Evolutionary conservation across 2,888 invertebrate genomes (phyloP).

Genomic region (Napeogenes sylphis): DNA sequence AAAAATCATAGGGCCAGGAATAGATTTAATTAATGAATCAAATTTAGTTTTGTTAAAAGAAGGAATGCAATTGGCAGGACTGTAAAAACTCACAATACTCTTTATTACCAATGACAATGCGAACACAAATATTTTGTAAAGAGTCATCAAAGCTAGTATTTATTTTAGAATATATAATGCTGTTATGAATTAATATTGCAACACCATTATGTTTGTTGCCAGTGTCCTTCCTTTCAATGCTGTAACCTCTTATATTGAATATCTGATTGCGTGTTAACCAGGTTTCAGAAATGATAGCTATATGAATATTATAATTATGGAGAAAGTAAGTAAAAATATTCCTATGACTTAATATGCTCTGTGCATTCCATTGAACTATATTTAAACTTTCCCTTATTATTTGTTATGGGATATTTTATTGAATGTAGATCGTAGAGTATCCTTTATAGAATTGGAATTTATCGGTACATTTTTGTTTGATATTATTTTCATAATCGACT

Average conservation of each 20-base stretch:
- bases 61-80: slow-evolving; percentile 13
- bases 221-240: slow-evolving; percentile 1
- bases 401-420: too few relatives aligned
- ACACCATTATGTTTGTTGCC: slow-evolving; percentile 16
- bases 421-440: too few relatives aligned
- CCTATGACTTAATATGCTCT: too few relatives aligned
- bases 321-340: too few relatives aligned
- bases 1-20: slow-evolving; percentile 11
- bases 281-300: background rate
- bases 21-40: slow-evolving; percentile 9
- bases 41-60: slow-evolving; percentile 12
- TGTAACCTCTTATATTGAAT: slow-evolving; percentile 11
- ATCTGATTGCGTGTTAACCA: background rate
- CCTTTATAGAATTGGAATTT: too few relatives aligned
- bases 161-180: slow-evolving; percentile 7
- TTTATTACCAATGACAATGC: too few relatives aligned
- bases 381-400: too few relatives aligned
- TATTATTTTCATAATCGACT: slow-evolving; percentile 14
- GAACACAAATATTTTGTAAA: slow-evolving; percentile 8
- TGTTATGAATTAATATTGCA: slow-evolving; percentile 13
- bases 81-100: slow-evolving; percentile 14
- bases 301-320: too few relatives aligned
- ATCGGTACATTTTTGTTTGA: background rate
- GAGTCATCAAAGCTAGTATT: slow-evolving; percentile 13
- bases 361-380: too few relatives aligned